Conservation (phyloP, 2,888 invertebrate genomes). For the Linyphia triangularis region DNA sequence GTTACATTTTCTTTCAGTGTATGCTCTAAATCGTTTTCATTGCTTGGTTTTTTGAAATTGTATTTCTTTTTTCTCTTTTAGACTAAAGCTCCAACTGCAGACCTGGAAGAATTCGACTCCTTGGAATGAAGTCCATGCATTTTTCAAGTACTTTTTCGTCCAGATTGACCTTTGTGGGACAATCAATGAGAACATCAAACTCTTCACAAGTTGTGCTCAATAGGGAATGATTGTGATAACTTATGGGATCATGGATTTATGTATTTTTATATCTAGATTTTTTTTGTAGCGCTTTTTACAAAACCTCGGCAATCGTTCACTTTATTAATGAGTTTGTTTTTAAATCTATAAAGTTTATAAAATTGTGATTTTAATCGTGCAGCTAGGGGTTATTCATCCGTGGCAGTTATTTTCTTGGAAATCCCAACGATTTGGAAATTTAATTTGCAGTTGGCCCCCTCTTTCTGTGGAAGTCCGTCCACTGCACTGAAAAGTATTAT, state of each 20-base stretch:
- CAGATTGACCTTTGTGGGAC: slow-evolving; percentile 8
- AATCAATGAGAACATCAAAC: slow-evolving; percentile 38
- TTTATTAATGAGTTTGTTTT: not conserved
- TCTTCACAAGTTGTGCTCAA: slow-evolving; percentile 59
- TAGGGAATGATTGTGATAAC: slow-evolving; percentile 69
- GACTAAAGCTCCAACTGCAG: slow-evolving; percentile 72
- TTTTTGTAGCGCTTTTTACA: not conserved
- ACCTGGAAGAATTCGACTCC: slow-evolving; percentile 61
- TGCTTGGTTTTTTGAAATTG: no score
- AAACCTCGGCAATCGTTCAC: slow-evolving; percentile 17
- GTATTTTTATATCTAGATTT: slow-evolving; percentile 22
- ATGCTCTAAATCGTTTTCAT: no score
- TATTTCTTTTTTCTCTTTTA: slow-evolving; percentile 21
- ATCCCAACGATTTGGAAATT: slow-evolving; percentile 52
- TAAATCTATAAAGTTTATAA: not conserved
- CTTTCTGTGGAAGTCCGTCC: slow-evolving; percentile 39
- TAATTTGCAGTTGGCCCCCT: slow-evolving; percentile 32
- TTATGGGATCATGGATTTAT: slow-evolving; percentile 68
- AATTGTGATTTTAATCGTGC: not conserved
- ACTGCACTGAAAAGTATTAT: slow-evolving; percentile 32
- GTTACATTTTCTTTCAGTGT: no score
- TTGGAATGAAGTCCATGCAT: slow-evolving; percentile 48
- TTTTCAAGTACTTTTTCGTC: slow-evolving; percentile 4
- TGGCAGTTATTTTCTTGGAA: slow-evolving; percentile 48
- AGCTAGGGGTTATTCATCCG: not conserved